Conservation (phyloP, 1,140 invertebrate species). For the Hirudo medicinalis region DNA sequence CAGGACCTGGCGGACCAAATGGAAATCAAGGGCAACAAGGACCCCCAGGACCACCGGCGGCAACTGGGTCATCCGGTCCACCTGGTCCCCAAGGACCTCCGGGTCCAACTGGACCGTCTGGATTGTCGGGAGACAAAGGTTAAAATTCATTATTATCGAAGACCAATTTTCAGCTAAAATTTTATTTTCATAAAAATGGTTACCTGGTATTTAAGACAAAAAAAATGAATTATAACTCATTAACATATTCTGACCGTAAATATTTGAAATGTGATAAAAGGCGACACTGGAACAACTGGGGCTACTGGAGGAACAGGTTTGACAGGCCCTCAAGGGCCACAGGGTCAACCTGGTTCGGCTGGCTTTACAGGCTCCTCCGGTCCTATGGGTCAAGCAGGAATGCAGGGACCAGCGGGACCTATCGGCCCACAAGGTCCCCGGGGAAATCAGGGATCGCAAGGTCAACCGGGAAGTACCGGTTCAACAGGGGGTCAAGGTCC, state of each 20-base stretch:
- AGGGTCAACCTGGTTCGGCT: neutral
- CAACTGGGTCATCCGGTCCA: no score
- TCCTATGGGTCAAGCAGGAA: slow-evolving; percentile 14
- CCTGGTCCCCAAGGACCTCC: neutral
- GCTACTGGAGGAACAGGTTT: slow-evolving; percentile 50
- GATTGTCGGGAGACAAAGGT: slow-evolving; percentile 27
- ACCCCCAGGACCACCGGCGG: neutral
- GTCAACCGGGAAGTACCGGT: slow-evolving; percentile 22
- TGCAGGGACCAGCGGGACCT: slow-evolving; percentile 3
- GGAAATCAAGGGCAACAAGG: neutral
- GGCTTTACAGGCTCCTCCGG: slow-evolving; percentile 13
- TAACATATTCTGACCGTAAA: no score
- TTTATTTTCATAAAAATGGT: no score
- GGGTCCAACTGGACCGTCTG: neutral
- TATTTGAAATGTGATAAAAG: neutral
- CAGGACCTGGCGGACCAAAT: neutral
- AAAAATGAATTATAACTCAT: no score
- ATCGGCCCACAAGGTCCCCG: neutral
- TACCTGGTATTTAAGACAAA: no score
- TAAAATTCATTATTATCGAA: no score
- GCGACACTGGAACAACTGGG: slow-evolving; percentile 34
- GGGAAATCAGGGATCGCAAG: slow-evolving; percentile 21
- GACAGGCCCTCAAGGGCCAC: slow-evolving; percentile 19
- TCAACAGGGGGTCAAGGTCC: slow-evolving; percentile 25
- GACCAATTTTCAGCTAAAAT: no score